These are phyloP conservation scores for Pogonocherus hispidulus DNA, from an alignment of 2,888 invertebrate genomes.

Conservation along the genomic window DNA sequence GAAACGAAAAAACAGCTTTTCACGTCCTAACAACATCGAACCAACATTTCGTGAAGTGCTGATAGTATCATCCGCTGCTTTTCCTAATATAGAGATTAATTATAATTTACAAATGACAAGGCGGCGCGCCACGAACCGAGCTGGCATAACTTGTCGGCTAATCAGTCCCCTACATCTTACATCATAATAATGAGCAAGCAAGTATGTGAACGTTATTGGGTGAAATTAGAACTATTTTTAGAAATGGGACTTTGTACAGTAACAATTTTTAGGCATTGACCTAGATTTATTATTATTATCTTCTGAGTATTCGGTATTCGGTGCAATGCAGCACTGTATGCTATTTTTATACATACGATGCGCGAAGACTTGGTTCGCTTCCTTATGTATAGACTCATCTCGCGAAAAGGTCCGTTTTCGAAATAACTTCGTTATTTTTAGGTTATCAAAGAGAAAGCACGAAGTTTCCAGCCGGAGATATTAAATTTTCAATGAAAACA, in stretches of 20 bases:
- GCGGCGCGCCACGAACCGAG: no score
- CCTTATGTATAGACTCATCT: no score
- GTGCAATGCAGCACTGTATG: slow-evolving; percentile 14
- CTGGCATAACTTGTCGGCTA: no score
- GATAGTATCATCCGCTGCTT: neutral
- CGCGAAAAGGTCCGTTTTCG: no score
- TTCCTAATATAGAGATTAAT: neutral
- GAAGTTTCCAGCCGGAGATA: no score
- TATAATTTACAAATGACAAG: neutral
- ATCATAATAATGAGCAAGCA: slow-evolving; percentile 3
- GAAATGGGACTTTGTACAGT: slow-evolving; percentile 23
- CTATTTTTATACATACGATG: slow-evolving; percentile 7
- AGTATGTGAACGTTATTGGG: slow-evolving; percentile 21
- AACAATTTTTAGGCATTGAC: slow-evolving; percentile 32
- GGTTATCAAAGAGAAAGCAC: no score
- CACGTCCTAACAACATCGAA: no score
- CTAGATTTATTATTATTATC: slow-evolving; percentile 25
- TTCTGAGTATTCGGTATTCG: neutral
- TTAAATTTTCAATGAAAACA: no score
- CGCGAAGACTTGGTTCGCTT: neutral
- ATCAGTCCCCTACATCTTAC: slow-evolving; percentile 2
- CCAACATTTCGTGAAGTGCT: no score
- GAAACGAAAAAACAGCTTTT: no score
- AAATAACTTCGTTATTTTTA: no score
- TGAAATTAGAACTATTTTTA: slow-evolving; percentile 28